Percentiles rank a stretch among this genome's conserved stretches.
phyloP scores from a whole-genome alignment of 2,797 vertebrate genomes.

The Poliocrania exsul region DNA sequence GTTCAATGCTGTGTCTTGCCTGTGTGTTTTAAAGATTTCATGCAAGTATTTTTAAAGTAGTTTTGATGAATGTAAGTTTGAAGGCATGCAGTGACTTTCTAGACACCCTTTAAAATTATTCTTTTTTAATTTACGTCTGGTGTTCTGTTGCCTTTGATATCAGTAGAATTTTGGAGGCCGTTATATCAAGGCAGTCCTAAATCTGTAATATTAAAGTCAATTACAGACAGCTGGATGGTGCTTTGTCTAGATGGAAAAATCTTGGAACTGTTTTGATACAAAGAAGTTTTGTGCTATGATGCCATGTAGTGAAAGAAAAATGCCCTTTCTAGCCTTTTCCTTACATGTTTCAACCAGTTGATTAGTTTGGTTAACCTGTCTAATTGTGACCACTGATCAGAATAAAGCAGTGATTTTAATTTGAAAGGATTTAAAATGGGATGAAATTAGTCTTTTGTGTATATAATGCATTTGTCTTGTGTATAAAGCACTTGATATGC shows the following conservation, averaged over 20 bases:
- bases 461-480: neutral
- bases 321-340: neutral
- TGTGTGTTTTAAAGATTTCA: neutral
- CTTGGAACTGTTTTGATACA: neutral
- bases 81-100: neutral
- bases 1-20: neutral
- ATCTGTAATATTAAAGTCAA: neutral
- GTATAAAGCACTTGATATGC: neutral
- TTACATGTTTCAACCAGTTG: accelerated
- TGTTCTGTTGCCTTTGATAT: slow-evolving; percentile 12
- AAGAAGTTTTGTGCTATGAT: neutral
- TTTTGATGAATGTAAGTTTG: neutral
- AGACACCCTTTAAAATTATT: neutral
- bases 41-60: neutral
- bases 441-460: neutral
- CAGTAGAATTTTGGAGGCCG: neutral
- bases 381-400: neutral
- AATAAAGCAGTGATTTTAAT: neutral
- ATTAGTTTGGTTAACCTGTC: neutral
- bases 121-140: neutral
- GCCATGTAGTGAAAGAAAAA: neutral
- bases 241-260: neutral
- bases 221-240: neutral
- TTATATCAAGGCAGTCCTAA: neutral
- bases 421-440: neutral